Evolutionary conservation across 2,888 invertebrate species (phyloP).

Genomic region (Hyalella azteca): DNA sequence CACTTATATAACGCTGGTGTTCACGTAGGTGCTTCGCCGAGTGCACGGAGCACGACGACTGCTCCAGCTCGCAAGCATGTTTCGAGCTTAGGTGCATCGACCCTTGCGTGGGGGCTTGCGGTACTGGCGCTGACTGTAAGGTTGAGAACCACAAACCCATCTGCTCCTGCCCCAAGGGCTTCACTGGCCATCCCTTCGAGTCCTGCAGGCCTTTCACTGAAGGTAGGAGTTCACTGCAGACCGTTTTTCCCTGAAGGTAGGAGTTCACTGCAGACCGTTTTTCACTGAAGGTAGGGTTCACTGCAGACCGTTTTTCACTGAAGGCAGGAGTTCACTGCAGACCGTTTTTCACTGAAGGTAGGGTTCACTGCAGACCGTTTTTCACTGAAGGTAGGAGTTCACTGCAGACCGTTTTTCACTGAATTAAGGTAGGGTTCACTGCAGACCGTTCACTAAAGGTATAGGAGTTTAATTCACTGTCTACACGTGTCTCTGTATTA

Average conservation of each 20-base stretch:
- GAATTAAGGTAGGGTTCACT: too few species aligned
- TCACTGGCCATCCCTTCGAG: slow-evolving; percentile 60
- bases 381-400: slow-evolving; percentile 47
- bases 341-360: too few species aligned
- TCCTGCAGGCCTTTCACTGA: slow-evolving; percentile 50
- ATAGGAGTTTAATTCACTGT: too few species aligned
- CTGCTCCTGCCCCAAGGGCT: slow-evolving; percentile 72
- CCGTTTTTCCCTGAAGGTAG: background rate
- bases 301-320: too few species aligned
- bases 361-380: slow-evolving; percentile 54
- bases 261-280: too few species aligned
- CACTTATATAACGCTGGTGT: too few species aligned
- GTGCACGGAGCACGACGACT: slow-evolving; percentile 79
- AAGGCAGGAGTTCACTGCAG: too few species aligned
- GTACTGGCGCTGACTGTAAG: slow-evolving; percentile 76
- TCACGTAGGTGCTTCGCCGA: slow-evolving; percentile 83
- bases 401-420: background rate
- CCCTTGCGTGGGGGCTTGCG: slow-evolving; percentile 81
- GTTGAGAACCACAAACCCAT: slow-evolving; percentile 78
- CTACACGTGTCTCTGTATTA: too few species aligned
- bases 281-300: too few species aligned
- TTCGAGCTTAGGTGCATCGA: slow-evolving; percentile 81
- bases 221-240: slow-evolving; percentile 38
- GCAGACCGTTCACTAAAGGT: too few species aligned
- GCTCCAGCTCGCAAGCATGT: slow-evolving; percentile 75